Conservation (phyloP, 2,888 invertebrate species). For the Saturnia japonica region DNA sequence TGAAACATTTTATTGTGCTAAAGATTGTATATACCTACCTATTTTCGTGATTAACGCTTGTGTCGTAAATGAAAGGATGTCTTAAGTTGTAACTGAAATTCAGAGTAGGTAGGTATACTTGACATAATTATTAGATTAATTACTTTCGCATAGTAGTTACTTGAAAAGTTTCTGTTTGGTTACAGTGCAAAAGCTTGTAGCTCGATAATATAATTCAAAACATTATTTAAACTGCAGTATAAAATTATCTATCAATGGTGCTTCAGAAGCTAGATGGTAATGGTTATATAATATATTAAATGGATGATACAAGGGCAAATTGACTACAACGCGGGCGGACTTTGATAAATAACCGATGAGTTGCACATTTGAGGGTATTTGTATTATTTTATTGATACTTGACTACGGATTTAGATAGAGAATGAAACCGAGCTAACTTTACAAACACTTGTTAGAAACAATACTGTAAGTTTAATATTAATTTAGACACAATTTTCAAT, state of each 20-base stretch:
- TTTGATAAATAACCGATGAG: slow-evolving; percentile 62
- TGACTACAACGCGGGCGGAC: slow-evolving; percentile 29
- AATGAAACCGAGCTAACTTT: neutral
- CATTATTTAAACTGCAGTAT: neutral
- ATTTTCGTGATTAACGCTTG: no score
- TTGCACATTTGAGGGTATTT: slow-evolving; percentile 46
- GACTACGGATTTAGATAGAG: neutral
- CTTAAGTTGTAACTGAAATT: no score
- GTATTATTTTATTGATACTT: slow-evolving; percentile 28
- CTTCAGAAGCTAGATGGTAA: slow-evolving; percentile 8
- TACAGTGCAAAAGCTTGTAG: neutral
- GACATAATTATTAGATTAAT: no score
- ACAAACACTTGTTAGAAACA: neutral
- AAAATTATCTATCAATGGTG: neutral
- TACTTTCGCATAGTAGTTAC: no score
- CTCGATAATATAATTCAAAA: no score
- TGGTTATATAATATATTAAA: slow-evolving; percentile 55
- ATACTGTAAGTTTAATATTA: neutral
- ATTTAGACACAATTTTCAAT: neutral
- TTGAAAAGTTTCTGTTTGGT: no score
- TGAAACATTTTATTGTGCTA: no score
- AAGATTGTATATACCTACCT: no score
- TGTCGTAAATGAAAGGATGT: no score
- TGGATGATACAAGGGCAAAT: slow-evolving; percentile 42
- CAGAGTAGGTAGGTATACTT: no score